These are phyloP conservation scores for Hippocampus kuda DNA, from an alignment of 2,797 vertebrate species.

Conservation along the genomic window DNA sequence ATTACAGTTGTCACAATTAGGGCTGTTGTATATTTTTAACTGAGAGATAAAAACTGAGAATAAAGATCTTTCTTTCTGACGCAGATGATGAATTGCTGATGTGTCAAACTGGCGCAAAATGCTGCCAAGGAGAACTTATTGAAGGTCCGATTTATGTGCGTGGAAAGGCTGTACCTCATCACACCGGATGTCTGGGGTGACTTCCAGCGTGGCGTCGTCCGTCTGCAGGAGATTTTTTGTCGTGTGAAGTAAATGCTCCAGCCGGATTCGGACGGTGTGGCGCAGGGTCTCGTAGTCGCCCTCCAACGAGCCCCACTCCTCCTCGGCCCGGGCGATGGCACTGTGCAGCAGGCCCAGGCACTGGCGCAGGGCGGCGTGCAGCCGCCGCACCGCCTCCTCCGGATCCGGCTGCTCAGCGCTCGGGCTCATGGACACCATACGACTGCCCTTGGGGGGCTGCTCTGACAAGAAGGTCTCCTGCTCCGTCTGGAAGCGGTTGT, in stretches of 20 bases:
- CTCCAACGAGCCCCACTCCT: slow-evolving; percentile 61
- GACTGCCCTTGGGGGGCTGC: slow-evolving; percentile 46
- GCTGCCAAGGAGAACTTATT: too few species aligned
- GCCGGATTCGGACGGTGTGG: slow-evolving; percentile 49
- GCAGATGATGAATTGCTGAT: too few species aligned
- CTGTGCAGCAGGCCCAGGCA: slow-evolving; percentile 64
- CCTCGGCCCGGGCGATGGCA: slow-evolving; percentile 58
- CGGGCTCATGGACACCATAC: slow-evolving; percentile 52
- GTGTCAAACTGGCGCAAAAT: too few species aligned
- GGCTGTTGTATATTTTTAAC: too few species aligned
- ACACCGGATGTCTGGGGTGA: slow-evolving; percentile 56
- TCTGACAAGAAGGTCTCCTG: slow-evolving; percentile 56
- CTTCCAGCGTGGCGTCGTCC: slow-evolving; percentile 33
- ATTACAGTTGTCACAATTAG: neutral
- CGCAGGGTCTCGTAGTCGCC: slow-evolving; percentile 59
- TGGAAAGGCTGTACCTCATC: slow-evolving; percentile 46
- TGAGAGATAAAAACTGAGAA: too few species aligned
- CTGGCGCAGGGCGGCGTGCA: slow-evolving; percentile 61
- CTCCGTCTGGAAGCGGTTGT: slow-evolving; percentile 48
- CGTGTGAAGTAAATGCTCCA: slow-evolving; percentile 58
- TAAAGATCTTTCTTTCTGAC: too few species aligned
- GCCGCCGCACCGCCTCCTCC: slow-evolving; percentile 53
- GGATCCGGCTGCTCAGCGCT: slow-evolving; percentile 30
- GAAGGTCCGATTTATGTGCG: too few species aligned
- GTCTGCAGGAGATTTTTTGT: slow-evolving; percentile 54